Conservation (phyloP, 2,797 vertebrate species). For the Poeciliopsis paucimaculata region DNA sequence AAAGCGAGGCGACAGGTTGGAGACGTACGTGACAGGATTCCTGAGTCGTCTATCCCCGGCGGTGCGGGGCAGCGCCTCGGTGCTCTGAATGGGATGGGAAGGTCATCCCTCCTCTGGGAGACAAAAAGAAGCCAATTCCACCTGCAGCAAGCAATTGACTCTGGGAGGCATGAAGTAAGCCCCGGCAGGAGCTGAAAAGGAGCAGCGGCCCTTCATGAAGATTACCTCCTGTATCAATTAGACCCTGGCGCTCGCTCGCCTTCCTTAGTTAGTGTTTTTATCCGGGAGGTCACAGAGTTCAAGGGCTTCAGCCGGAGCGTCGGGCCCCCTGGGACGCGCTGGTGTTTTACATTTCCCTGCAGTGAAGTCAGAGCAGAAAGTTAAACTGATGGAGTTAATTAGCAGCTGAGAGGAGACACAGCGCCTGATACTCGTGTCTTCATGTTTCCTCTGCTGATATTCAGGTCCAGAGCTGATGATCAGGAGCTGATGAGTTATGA, state of each 20-base stretch:
- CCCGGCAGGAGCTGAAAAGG: constrained; percentile 36
- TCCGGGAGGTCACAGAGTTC: constrained; percentile 26
- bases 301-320: constrained; percentile 20
- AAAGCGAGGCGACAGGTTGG: constrained; percentile 20
- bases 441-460: not conserved
- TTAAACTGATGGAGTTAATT: constrained; percentile 1
- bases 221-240: constrained; percentile 47
- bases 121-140: constrained; percentile 46
- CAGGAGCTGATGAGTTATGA: not conserved
- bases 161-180: constrained; percentile 41
- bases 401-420: not conserved
- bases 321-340: not conserved
- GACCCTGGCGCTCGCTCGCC: constrained; percentile 22
- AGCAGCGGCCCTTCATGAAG: constrained; percentile 48
- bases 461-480: not conserved
- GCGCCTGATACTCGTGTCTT: not conserved
- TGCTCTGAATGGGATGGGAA: constrained; percentile 54
- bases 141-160: constrained; percentile 44
- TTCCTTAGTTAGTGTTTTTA: constrained; percentile 24
- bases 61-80: constrained; percentile 38
- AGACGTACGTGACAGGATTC: constrained; percentile 54
- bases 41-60: constrained; percentile 47
- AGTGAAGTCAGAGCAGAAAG: constrained; percentile 1
- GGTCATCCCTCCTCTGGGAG: constrained; percentile 59
- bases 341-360: not conserved